Percentiles rank a stretch among this genome's conserved stretches.
Evolutionary conservation across 2,113 vertebrate genomes (phyloP).

Genomic region (Gopherus flavomarginatus): DNA sequence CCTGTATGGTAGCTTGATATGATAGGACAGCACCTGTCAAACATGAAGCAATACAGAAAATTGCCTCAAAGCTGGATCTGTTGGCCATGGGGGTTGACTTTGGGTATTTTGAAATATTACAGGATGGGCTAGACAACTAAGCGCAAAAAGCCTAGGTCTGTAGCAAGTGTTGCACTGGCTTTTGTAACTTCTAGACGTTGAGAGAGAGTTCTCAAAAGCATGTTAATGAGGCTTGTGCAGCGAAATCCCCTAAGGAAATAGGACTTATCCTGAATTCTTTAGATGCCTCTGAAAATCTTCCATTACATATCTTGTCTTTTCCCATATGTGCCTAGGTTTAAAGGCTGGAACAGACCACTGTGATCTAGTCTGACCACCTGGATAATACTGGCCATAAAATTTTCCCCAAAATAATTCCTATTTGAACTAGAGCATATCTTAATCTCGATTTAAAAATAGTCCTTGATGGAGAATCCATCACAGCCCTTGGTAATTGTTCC

Average conservation of each 20-base stretch:
- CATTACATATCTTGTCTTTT: rapidly evolving
- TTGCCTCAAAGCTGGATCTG: background rate
- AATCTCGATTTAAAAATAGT: background rate
- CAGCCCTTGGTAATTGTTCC: background rate
- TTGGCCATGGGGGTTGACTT: background rate
- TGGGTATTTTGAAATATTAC: background rate
- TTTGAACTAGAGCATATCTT: background rate
- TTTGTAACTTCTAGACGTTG: background rate
- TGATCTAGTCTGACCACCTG: background rate
- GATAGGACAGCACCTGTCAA: background rate
- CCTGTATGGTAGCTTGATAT: background rate
- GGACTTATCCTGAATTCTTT: background rate
- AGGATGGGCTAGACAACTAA: background rate
- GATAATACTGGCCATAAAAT: background rate
- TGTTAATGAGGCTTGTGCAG: background rate
- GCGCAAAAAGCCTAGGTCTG: background rate
- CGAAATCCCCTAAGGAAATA: background rate
- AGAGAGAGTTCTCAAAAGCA: background rate
- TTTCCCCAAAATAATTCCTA: background rate
- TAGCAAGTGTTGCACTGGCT: too few relatives aligned
- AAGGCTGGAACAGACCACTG: background rate
- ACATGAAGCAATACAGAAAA: background rate
- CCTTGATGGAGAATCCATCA: background rate
- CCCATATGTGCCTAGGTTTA: background rate
- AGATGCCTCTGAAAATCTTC: background rate